Evolutionary conservation across 2,888 invertebrate genomes (phyloP).

Genomic region (Cerceris rybyensis): DNA sequence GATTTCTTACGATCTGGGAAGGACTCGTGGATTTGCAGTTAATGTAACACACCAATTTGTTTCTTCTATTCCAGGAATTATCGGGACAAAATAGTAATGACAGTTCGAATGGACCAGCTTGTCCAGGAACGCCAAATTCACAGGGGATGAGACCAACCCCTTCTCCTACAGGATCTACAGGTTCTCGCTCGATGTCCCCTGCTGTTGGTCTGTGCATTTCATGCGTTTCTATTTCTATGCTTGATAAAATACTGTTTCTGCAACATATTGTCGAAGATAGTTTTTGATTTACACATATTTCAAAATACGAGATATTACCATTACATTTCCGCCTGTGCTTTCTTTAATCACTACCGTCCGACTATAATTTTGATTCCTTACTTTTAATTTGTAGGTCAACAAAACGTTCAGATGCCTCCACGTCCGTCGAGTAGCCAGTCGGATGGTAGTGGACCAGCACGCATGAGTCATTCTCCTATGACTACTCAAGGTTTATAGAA

Average conservation of each 20-base stretch:
- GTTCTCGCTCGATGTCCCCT: slow-evolving; percentile 98
- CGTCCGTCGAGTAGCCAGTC: slow-evolving; percentile 91
- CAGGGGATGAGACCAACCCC: slow-evolving; percentile 95
- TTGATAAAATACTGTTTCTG: background rate
- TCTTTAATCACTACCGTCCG: too few species aligned
- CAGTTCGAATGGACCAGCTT: slow-evolving; percentile 88
- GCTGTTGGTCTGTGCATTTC: slow-evolving; percentile 91
- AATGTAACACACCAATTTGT: background rate
- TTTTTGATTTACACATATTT: too few species aligned
- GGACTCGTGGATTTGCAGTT: background rate
- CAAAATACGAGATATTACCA: too few species aligned
- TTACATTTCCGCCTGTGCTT: too few species aligned
- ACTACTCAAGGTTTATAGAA: slow-evolving; percentile 83
- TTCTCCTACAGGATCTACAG: slow-evolving; percentile 95
- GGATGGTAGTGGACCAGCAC: slow-evolving; percentile 85
- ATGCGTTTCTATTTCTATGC: slow-evolving; percentile 11
- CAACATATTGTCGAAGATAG: too few species aligned
- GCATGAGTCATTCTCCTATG: slow-evolving; percentile 89
- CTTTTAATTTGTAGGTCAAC: slow-evolving; percentile 85
- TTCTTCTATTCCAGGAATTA: slow-evolving; percentile 86
- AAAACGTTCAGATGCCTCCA: slow-evolving; percentile 98
- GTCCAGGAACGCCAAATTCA: slow-evolving; percentile 87
- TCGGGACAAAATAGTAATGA: slow-evolving; percentile 94
- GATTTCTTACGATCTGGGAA: too few species aligned
- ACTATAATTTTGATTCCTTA: background rate